phyloP scores from a whole-genome alignment of 1,140 invertebrate species.

The Diorhabda sublineata region DNA sequence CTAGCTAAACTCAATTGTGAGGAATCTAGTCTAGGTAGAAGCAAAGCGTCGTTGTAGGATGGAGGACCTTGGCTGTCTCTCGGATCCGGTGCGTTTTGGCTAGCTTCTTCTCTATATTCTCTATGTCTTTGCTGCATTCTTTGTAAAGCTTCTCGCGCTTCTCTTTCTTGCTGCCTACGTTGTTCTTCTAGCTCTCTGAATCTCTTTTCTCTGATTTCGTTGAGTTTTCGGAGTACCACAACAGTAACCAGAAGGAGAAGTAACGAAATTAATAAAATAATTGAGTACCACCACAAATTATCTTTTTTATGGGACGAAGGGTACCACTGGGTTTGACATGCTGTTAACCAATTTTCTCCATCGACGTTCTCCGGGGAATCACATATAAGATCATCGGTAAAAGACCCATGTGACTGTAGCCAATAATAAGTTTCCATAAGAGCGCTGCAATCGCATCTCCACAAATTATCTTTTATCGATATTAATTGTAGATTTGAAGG shows the following conservation, averaged over 20 bases:
- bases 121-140: conserved; percentile 60
- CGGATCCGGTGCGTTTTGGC: conserved; percentile 57
- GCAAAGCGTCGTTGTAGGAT: conserved; percentile 68
- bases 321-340: conserved; percentile 60
- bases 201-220: conserved; percentile 48
- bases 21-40: conserved; percentile 60
- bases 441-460: conserved; percentile 63
- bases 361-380: conserved; percentile 57
- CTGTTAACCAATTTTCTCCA: conserved; percentile 61
- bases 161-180: conserved; percentile 40
- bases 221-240: conserved; percentile 52
- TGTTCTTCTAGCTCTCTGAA: conserved; percentile 46
- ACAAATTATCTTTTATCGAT: conserved; percentile 65
- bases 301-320: conserved; percentile 45
- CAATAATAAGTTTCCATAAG: conserved; percentile 58
- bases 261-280: conserved; percentile 53
- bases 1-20: conserved; percentile 56
- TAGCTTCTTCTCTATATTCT: conserved; percentile 46
- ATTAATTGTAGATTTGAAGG: conserved; percentile 48
- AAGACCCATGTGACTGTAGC: conserved; percentile 55
- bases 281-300: conserved; percentile 58
- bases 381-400: conserved; percentile 54
- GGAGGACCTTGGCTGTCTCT: conserved; percentile 63
- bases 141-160: conserved; percentile 54
- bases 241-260: conserved; percentile 49